Percentiles rank a stretch among this genome's conserved stretches.
Evolutionary conservation across 2,888 invertebrate genomes (phyloP).

Genomic region (Eremobia ochroleuca): DNA sequence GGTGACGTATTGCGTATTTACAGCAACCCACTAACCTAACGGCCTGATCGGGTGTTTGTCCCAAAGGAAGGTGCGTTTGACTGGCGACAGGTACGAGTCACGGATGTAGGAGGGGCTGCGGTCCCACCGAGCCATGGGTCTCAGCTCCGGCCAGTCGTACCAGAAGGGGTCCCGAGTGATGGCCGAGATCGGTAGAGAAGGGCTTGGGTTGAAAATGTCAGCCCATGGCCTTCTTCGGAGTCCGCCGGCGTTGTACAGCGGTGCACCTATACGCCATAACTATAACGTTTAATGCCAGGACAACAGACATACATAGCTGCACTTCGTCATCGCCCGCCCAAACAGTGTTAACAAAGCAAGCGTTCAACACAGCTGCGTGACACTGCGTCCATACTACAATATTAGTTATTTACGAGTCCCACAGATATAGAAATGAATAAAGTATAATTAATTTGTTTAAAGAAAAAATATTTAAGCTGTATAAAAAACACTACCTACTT

Average conservation of each 20-base stretch:
- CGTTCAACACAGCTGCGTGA: constrained; percentile 64
- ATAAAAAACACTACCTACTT: neutral
- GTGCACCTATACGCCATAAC: constrained; percentile 91
- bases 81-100: constrained; percentile 97
- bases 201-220: constrained; percentile 95
- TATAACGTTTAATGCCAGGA: constrained; percentile 79
- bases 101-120: constrained; percentile 95
- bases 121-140: constrained; percentile 94
- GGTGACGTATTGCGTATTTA: constrained; percentile 79
- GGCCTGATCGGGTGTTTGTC: constrained; percentile 97
- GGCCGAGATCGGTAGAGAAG: constrained; percentile 94
- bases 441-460: neutral
- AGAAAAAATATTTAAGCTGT: neutral
- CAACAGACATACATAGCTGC: constrained; percentile 81
- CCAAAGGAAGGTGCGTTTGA: constrained; percentile 98
- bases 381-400: constrained; percentile 26
- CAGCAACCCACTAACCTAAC: constrained; percentile 94
- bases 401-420: constrained; percentile 53
- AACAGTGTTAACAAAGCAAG: constrained; percentile 74
- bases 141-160: constrained; percentile 95
- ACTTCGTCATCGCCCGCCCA: constrained; percentile 85
- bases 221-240: constrained; percentile 91
- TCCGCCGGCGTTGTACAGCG: constrained; percentile 93
- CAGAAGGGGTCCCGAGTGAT: constrained; percentile 97
- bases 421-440: neutral